These are phyloP conservation scores for Apamea sordens DNA, from an alignment of 2,888 invertebrate genomes.

Conservation along the genomic window DNA sequence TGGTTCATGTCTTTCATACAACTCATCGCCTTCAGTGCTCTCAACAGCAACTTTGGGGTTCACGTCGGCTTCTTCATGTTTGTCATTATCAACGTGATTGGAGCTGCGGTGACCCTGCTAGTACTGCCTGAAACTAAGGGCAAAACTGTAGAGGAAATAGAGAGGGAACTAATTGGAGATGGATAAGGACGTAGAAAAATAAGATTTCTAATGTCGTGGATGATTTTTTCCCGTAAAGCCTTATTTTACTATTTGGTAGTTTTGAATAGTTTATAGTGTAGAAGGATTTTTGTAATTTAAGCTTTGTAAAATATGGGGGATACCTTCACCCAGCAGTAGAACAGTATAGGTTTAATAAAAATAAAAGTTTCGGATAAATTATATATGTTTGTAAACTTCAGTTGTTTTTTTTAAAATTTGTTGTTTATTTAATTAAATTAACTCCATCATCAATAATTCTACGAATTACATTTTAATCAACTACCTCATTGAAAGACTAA, in stretches of 20 bases:
- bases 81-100: constrained; percentile 74
- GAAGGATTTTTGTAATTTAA: not conserved
- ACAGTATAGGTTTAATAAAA: not conserved
- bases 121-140: constrained; percentile 85
- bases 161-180: constrained; percentile 61
- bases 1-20: constrained; percentile 74
- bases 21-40: constrained; percentile 66
- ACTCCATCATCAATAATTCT: not conserved
- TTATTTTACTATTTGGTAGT: not conserved
- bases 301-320: not conserved
- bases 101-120: constrained; percentile 72
- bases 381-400: not conserved
- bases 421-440: not conserved
- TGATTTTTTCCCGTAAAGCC: not conserved
- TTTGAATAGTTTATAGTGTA: not conserved
- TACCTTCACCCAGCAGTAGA: not conserved
- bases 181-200: constrained; percentile 6
- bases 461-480: not conserved
- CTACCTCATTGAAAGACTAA: not conserved
- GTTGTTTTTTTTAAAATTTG: not conserved
- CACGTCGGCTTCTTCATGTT: constrained; percentile 80
- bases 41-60: constrained; percentile 73
- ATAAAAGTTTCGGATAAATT: not conserved
- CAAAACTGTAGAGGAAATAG: constrained; percentile 79
- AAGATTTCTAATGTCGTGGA: not conserved